These are phyloP conservation scores for Cheiracanthium punctorium DNA, from an alignment of 2,888 invertebrate genomes.

Conservation along the genomic window DNA sequence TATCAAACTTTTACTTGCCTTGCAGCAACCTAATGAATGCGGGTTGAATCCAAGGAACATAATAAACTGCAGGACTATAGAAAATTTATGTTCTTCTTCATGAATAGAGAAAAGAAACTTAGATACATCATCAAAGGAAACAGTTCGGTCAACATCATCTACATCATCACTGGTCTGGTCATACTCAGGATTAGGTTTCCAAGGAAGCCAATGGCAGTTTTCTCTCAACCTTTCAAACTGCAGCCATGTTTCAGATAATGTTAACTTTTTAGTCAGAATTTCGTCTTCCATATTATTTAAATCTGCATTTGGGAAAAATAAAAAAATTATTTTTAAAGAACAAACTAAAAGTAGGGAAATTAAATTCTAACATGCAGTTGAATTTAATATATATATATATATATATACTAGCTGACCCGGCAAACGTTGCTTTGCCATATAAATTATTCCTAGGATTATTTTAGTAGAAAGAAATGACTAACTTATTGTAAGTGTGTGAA, in stretches of 20 bases:
- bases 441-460: too few relatives aligned
- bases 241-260: conserved; percentile 74
- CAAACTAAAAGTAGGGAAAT: too few relatives aligned
- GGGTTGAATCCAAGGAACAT: conserved; percentile 73
- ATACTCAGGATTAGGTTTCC: conserved; percentile 74
- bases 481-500: too few relatives aligned
- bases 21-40: conserved; percentile 27
- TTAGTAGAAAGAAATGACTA: too few relatives aligned
- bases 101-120: conserved; percentile 73
- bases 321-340: too few relatives aligned
- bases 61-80: conserved; percentile 71
- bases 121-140: conserved; percentile 76
- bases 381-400: too few relatives aligned
- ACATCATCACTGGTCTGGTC: conserved; percentile 75
- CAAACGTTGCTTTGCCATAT: too few relatives aligned
- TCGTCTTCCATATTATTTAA: conserved; percentile 73
- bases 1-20: neutral
- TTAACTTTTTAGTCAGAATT: conserved; percentile 68
- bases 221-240: conserved; percentile 75
- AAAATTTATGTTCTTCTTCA: conserved; percentile 65
- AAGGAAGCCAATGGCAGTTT: conserved; percentile 76
- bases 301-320: too few relatives aligned
- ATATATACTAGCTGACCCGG: too few relatives aligned
- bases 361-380: too few relatives aligned
- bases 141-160: conserved; percentile 77